Conservation (phyloP, 1,140 invertebrate genomes). For the Cotesia vestalis region DNA sequence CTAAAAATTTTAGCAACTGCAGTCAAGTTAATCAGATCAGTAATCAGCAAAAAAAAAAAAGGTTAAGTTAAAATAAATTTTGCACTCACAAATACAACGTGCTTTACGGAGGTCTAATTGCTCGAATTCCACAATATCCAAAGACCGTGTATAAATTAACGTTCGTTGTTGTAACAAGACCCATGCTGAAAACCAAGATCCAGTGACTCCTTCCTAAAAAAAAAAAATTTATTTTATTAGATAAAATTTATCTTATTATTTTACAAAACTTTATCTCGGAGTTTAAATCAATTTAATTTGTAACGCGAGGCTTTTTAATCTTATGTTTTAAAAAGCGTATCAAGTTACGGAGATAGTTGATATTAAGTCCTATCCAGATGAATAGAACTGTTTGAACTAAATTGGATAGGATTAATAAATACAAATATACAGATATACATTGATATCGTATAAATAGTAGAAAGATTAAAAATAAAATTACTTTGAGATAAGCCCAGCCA, state of each 20-base stretch:
- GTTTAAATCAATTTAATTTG: no score
- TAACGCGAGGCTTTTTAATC: no score
- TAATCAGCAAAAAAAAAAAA: slow-evolving; percentile 29
- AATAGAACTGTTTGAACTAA: no score
- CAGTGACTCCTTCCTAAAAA: slow-evolving; percentile 71
- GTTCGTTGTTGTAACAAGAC: slow-evolving; percentile 75
- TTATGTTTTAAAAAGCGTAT: no score
- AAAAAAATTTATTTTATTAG: background rate
- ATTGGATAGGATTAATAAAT: no score
- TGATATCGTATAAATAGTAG: no score
- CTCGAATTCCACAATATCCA: slow-evolving; percentile 66
- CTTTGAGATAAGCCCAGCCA: slow-evolving; percentile 77
- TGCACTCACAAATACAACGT: slow-evolving; percentile 75
- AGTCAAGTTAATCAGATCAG: slow-evolving; percentile 14
- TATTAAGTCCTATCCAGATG: background rate
- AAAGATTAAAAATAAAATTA: slow-evolving; percentile 46
- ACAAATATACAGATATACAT: no score
- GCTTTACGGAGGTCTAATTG: slow-evolving; percentile 83
- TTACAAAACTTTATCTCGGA: no score
- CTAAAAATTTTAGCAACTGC: no score
- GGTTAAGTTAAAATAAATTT: background rate
- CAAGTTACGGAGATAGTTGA: background rate
- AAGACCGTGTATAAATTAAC: slow-evolving; percentile 72
- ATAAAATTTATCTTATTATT: background rate
- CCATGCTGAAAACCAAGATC: slow-evolving; percentile 81